Evolutionary conservation across 1,140 invertebrate genomes (phyloP).

Genomic region (Alviniconcha marisindica): DNA sequence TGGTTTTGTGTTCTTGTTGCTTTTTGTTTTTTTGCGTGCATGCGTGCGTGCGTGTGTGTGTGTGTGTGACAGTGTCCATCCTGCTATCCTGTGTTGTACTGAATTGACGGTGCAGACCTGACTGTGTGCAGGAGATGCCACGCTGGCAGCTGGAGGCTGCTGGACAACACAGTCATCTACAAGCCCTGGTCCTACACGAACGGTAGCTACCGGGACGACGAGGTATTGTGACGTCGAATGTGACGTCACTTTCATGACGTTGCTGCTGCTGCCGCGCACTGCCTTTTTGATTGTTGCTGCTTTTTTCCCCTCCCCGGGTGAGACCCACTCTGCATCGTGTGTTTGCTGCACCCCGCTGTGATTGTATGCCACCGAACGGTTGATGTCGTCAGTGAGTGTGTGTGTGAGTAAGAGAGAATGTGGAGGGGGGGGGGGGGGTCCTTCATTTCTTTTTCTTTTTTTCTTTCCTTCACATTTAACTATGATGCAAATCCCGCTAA

Average conservation of each 20-base stretch:
- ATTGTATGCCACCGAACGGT: no score
- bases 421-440: no score
- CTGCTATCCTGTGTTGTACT: no score
- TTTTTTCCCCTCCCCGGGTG: no score
- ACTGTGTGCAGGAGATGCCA: conserved; percentile 6
- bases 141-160: conserved; percentile 14
- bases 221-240: conserved; percentile 20
- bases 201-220: conserved; percentile 33
- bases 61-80: background rate
- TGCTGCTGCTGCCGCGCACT: background rate
- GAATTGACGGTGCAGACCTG: background rate
- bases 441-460: no score
- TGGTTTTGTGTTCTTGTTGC: background rate
- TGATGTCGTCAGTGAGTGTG: no score
- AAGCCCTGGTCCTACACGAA: conserved; percentile 35
- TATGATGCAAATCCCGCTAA: no score
- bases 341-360: no score
- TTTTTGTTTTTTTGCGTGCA: background rate
- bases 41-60: background rate
- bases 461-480: no score
- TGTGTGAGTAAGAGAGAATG: no score
- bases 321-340: no score
- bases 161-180: conserved; percentile 33
- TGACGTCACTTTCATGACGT: background rate
- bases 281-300: background rate